Evolutionary conservation across 2,888 invertebrate genomes (phyloP).

Genomic region (Gerosis bhagava): DNA sequence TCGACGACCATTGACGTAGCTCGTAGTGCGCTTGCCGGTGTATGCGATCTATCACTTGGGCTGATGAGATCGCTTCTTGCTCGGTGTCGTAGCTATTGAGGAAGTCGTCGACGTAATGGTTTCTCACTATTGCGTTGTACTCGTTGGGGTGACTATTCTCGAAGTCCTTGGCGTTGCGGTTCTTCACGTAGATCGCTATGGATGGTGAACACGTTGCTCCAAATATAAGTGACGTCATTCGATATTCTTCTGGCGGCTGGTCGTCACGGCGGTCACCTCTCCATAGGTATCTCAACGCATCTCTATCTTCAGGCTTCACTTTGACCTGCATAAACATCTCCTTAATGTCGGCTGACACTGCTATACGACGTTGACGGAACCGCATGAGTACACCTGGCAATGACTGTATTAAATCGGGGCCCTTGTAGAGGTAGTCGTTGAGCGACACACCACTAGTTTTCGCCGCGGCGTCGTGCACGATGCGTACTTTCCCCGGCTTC

Average conservation of each 20-base stretch:
- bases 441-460: conserved; percentile 19
- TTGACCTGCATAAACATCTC: conserved; percentile 35
- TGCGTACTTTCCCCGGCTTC: conserved; percentile 29
- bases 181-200: background rate
- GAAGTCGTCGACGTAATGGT: too few relatives aligned
- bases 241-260: conserved; percentile 22
- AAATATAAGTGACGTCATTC: conserved; percentile 31
- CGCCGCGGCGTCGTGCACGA: conserved; percentile 31
- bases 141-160: too few relatives aligned
- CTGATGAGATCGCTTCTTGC: too few relatives aligned
- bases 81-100: too few relatives aligned
- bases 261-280: conserved; percentile 5
- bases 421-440: conserved; percentile 29
- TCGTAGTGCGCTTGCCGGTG: too few relatives aligned
- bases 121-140: too few relatives aligned
- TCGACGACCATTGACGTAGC: too few relatives aligned
- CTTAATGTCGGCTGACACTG: conserved; percentile 32
- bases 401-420: conserved; percentile 32
- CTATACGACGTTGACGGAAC: conserved; percentile 27
- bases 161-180: too few relatives aligned
- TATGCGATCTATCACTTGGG: too few relatives aligned
- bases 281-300: conserved; percentile 25
- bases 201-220: conserved; percentile 16
- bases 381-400: conserved; percentile 33
- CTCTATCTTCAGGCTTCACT: conserved; percentile 24